These are phyloP conservation scores for Damaliscus lunatus DNA, from an alignment of 2,113 vertebrate species.

Conservation along the genomic window DNA sequence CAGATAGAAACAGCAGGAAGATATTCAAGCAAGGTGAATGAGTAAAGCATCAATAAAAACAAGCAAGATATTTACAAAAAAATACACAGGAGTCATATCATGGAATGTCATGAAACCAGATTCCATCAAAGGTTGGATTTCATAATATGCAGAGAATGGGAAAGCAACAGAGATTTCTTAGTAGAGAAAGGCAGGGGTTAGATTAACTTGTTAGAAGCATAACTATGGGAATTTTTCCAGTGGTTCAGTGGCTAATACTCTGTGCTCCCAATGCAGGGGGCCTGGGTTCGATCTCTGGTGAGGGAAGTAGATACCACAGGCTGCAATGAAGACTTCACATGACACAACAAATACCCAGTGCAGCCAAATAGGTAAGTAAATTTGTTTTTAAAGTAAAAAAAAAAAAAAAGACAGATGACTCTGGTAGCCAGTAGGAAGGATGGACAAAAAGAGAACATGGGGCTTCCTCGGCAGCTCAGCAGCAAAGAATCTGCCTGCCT, in stretches of 20 bases:
- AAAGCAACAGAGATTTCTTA: conserved; percentile 16
- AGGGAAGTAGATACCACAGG: neutral
- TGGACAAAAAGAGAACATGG: neutral
- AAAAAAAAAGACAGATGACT: neutral
- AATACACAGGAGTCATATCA: neutral
- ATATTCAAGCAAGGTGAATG: neutral
- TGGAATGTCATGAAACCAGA: neutral
- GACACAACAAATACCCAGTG: neutral
- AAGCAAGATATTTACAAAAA: neutral
- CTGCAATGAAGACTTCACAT: neutral
- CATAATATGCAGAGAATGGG: neutral
- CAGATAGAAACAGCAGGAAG: neutral
- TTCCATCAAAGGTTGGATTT: neutral
- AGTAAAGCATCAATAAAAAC: neutral
- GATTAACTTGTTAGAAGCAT: neutral
- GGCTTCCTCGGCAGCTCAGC: neutral
- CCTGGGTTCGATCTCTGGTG: neutral
- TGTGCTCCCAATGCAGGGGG: neutral
- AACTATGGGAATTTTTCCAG: neutral
- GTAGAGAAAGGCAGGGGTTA: neutral
- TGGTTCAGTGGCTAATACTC: neutral
- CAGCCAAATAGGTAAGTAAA: neutral
- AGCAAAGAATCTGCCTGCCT: neutral
- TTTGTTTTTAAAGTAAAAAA: neutral
- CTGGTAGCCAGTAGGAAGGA: neutral